Evolutionary conservation across 2,797 vertebrate genomes (phyloP).

Genomic region (Echeneis naucrates): DNA sequence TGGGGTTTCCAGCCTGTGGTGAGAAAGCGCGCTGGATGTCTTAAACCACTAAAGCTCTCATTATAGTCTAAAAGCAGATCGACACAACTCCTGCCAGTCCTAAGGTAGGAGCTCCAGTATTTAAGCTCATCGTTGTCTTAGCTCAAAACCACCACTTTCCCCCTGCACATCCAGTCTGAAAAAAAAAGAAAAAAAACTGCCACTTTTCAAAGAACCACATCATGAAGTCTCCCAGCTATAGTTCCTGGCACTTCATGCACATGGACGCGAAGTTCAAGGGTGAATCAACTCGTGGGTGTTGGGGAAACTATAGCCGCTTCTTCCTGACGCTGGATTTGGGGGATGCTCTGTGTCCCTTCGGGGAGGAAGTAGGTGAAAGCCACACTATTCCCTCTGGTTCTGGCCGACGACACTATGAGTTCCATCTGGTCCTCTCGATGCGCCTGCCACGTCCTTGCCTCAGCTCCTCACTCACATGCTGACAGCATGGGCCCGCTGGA

Average conservation of each 20-base stretch:
- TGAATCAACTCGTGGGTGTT: conserved; percentile 41
- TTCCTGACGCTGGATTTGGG: conserved; percentile 47
- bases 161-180: conserved; percentile 41
- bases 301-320: conserved; percentile 40
- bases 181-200: conserved; percentile 29
- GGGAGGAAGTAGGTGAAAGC: conserved; percentile 63
- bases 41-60: conserved; percentile 85
- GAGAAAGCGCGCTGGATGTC: conserved; percentile 79
- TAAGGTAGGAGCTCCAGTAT: conserved; percentile 78
- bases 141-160: conserved; percentile 68
- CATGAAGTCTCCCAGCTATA: conserved; percentile 38
- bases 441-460: conserved; percentile 76
- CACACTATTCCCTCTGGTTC: conserved; percentile 67
- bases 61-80: conserved; percentile 85
- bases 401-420: conserved; percentile 57
- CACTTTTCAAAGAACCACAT: conserved; percentile 48
- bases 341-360: conserved; percentile 53
- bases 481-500: conserved; percentile 61
- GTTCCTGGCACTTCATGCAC: conserved; percentile 34
- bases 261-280: conserved; percentile 57
- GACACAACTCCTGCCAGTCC: conserved; percentile 77
- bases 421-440: conserved; percentile 69
- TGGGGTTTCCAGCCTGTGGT: conserved; percentile 82
- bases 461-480: conserved; percentile 58
- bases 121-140: conserved; percentile 76